Percentiles rank a stretch among this genome's conserved stretches.
Evolutionary conservation across 2,888 invertebrate genomes (phyloP).

Genomic region (Drosophila cognata): DNA sequence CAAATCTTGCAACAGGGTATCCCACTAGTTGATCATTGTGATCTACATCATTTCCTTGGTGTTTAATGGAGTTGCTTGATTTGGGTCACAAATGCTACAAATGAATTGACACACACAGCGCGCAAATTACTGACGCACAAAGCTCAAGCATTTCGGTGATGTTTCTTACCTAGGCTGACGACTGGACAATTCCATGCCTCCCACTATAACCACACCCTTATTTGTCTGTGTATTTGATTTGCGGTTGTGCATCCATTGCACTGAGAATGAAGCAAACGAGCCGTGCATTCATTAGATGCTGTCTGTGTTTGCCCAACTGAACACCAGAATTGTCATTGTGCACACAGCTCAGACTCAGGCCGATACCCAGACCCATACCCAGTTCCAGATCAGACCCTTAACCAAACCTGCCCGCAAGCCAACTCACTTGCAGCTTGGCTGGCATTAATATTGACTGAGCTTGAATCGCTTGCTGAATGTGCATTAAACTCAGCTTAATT

Average conservation of each 20-base stretch:
- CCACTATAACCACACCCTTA: background rate
- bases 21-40: background rate
- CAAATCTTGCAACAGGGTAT: background rate
- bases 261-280: constrained; percentile 78
- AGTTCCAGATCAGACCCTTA: background rate
- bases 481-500: constrained; percentile 58
- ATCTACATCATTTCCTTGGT: background rate
- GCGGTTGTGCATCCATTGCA: constrained; percentile 76
- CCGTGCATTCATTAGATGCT: constrained; percentile 74
- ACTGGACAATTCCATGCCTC: background rate
- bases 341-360: constrained; percentile 1
- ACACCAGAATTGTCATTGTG: constrained; percentile 23
- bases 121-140: constrained; percentile 15
- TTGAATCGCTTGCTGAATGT: constrained; percentile 44
- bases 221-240: constrained; percentile 71
- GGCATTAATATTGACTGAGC: constrained; percentile 30
- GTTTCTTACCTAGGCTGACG: constrained; percentile 28
- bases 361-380: background rate
- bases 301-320: constrained; percentile 46
- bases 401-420: background rate
- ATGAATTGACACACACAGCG: background rate
- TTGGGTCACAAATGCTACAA: background rate
- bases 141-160: constrained; percentile 18
- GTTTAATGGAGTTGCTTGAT: background rate
- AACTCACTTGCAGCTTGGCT: background rate